Evolutionary conservation across 64 coral and sea anemone species (phyloP).

Genomic region (Stylophora pistillata): DNA sequence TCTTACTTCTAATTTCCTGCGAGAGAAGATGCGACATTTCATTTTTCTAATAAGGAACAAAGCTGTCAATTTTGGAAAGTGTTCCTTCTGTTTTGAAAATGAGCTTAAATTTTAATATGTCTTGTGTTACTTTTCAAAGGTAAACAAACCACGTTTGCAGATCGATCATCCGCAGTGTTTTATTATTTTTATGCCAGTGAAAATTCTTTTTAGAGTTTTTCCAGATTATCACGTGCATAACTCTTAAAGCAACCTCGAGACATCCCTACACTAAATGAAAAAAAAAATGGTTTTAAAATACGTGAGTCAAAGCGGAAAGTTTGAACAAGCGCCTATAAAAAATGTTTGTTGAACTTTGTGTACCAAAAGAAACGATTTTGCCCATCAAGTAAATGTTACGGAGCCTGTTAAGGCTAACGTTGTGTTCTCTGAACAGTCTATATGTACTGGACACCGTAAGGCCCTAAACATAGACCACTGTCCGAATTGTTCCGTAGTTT

Average conservation of each 20-base stretch:
- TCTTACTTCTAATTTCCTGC: neutral
- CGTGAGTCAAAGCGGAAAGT: neutral
- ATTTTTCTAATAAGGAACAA: slow-evolving; percentile 41
- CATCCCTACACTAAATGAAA: too few relatives aligned
- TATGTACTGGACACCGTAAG: slow-evolving; percentile 10
- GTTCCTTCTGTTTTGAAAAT: slow-evolving; percentile 43
- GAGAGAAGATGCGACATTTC: slow-evolving; percentile 17
- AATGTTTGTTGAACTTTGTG: neutral
- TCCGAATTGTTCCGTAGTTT: slow-evolving; percentile 15
- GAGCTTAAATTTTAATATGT: slow-evolving; percentile 55
- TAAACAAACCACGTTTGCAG: slow-evolving; percentile 24
- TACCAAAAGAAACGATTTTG: slow-evolving; percentile 4
- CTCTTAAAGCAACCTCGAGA: neutral
- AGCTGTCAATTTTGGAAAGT: slow-evolving; percentile 49
- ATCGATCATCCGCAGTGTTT: neutral
- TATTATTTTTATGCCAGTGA: neutral
- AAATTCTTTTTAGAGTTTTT: neutral
- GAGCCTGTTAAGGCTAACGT: neutral
- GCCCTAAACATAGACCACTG: neutral
- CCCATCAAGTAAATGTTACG: slow-evolving; percentile 17
- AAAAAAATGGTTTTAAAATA: too few relatives aligned
- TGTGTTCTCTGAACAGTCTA: neutral
- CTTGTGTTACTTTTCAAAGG: slow-evolving; percentile 17
- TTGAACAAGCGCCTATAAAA: neutral
- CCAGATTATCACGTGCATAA: neutral